Base-by-base conservation (phyloP, 2,888 invertebrate species). In the Carcina quercana region DNA sequence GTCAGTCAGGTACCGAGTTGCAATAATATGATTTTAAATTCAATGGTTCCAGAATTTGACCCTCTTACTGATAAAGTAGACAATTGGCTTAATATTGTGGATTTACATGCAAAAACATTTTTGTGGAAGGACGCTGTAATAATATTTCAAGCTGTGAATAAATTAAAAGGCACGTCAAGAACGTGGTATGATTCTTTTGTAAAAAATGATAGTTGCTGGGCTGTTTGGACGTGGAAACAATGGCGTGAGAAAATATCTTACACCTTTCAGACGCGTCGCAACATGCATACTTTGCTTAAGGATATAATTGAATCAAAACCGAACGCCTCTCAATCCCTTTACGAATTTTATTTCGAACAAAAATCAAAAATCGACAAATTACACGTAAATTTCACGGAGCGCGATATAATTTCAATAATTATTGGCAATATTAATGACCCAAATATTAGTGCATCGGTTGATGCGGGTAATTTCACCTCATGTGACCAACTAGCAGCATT, bases 291-390 rank as follows among this genome's bases (percentile, higher is more conserved):
- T n/a, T 20, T 41, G 3, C 13, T 37, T 14, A 31, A 25, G 26
- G 33, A 40, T 10, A 31, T 40, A 6, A 27, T 40, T n/a, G 35
- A 37, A 11, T 17, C 20, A 21, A 44, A 37, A 31, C 41, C 41
- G 1, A 13, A 15, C 5, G 40, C 41, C 13, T 41, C 40, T 27
- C 43, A 43, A 25, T 43, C 45, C 0, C 22, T 47, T 6, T 43
- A 45, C 19, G 40, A 37, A 20, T 43, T 43, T 33, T 43, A 34
- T 32, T 43, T 43, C 28, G 35, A 47, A n/a, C 37, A 41, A 35
- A 47, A 44, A 14, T 28, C 30, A 6, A 43, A 35, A 39, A 37
- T 38, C 13, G 38, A 41, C 5, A 11, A 30, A 8, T 30, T 40
- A 24, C 13, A n/a, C 11, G 30, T 40, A 21, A 30, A 37, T 15